These are phyloP conservation scores for Candidula unifasciata DNA, from an alignment of 2,888 invertebrate species.

Conservation along the genomic window DNA sequence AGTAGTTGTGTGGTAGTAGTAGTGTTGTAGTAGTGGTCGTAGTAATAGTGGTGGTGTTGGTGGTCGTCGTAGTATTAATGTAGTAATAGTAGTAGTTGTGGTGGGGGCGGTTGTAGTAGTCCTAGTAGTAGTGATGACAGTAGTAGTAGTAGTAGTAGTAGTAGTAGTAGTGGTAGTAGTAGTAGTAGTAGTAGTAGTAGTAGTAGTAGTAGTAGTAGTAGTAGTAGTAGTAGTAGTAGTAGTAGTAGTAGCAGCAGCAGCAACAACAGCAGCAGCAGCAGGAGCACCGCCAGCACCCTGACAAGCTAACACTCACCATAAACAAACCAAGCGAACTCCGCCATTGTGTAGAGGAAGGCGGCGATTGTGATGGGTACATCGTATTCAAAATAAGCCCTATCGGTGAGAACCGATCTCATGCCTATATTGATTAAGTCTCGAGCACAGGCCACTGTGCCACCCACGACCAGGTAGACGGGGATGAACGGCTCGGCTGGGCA, in stretches of 20 bases:
- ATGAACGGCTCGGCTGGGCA: conserved; percentile 23
- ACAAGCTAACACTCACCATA: neutral
- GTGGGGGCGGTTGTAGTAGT: neutral
- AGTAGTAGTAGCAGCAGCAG: neutral
- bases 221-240: neutral
- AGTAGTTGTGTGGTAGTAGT: too few species aligned
- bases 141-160: conserved; percentile 8
- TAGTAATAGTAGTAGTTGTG: too few species aligned
- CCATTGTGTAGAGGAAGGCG: neutral
- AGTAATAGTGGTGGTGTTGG: too few species aligned
- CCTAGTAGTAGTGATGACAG: conserved; percentile 16
- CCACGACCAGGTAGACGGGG: conserved; percentile 18
- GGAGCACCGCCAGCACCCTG: too few species aligned
- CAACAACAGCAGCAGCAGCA: neutral
- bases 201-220: too few species aligned
- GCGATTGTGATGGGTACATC: neutral
- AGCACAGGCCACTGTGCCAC: neutral
- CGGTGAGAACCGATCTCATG: neutral
- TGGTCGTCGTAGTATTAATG: too few species aligned
- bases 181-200: neutral
- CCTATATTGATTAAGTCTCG: neutral
- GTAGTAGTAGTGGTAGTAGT: conserved; percentile 13
- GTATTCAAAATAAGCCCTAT: neutral
- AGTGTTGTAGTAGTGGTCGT: too few species aligned
- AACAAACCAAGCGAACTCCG: conserved; percentile 10